A percentile compares a stretch with the other conserved stretches of the same genome.
Evolutionary conservation across 2,888 invertebrate species (phyloP).

Genomic region (Octonoba sinensis): DNA sequence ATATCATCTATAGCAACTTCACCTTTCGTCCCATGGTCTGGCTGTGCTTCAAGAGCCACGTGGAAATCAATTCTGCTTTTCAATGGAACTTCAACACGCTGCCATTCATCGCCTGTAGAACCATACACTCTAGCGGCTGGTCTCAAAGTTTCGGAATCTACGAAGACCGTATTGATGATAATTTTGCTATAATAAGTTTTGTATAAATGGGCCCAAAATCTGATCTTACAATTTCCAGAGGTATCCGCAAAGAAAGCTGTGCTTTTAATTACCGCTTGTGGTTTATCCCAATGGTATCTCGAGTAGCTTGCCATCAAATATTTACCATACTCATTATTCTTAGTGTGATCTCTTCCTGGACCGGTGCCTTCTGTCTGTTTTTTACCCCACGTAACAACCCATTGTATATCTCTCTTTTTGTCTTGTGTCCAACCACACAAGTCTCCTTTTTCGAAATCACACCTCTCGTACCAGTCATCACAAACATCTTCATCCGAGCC

Average conservation of each 20-base stretch:
- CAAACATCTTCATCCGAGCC: conserved; percentile 62
- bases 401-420: conserved; percentile 5
- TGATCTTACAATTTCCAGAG: conserved; percentile 51
- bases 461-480: conserved; percentile 47
- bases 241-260: conserved; percentile 59
- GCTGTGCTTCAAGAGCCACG: conserved; percentile 50
- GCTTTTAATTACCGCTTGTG: conserved; percentile 28
- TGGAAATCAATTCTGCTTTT: conserved; percentile 47
- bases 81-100: conserved; percentile 36
- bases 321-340: conserved; percentile 35
- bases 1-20: conserved; percentile 64
- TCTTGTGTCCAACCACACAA: conserved; percentile 36
- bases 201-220: conserved; percentile 63
- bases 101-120: conserved; percentile 52
- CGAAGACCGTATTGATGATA: conserved; percentile 66
- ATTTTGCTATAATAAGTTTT: conserved; percentile 67
- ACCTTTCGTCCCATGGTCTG: conserved; percentile 27
- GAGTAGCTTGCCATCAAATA: conserved; percentile 31
- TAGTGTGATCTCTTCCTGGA: conserved; percentile 63
- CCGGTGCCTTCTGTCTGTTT: conserved; percentile 35
- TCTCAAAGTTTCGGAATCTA: conserved; percentile 8
- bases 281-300: not conserved
- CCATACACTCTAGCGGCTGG: not conserved
- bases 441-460: conserved; percentile 60
- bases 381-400: conserved; percentile 45